Conservation (phyloP, 1,140 invertebrate species). For the Sinonovacula constricta region DNA sequence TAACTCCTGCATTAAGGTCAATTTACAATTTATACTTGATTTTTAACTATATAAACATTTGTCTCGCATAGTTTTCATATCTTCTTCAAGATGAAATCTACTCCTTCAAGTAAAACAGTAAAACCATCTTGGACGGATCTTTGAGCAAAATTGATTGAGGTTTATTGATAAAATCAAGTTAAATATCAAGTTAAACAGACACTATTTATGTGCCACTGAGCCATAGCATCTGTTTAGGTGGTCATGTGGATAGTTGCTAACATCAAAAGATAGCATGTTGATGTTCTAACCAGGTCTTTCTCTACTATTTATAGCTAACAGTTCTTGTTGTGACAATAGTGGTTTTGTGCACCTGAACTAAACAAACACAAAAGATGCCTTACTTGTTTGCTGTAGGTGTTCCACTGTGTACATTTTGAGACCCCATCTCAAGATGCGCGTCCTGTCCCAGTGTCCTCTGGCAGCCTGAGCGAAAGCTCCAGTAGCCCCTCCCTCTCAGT, state of each 20-base stretch:
- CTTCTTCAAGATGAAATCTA: too few relatives aligned
- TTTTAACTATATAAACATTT: too few relatives aligned
- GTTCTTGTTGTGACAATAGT: neutral
- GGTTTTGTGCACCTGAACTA: too few relatives aligned
- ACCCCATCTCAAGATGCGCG: constrained; percentile 26
- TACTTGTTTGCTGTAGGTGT: constrained; percentile 84
- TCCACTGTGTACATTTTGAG: constrained; percentile 98
- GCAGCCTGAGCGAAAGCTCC: neutral
- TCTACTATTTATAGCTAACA: neutral
- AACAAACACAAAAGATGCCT: too few relatives aligned
- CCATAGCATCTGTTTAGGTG: neutral
- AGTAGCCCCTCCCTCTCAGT: neutral
- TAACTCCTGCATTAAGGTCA: too few relatives aligned
- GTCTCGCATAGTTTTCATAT: too few relatives aligned
- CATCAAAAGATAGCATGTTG: neutral
- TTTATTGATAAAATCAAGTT: too few relatives aligned
- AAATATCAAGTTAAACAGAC: too few relatives aligned
- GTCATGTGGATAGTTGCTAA: neutral
- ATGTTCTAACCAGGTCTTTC: neutral
- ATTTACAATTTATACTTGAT: too few relatives aligned
- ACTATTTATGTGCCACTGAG: neutral
- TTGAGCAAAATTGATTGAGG: too few relatives aligned
- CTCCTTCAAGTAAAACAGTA: too few relatives aligned
- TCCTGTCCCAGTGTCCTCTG: neutral
- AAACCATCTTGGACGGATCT: too few relatives aligned